Base-by-base conservation (phyloP, 2,888 invertebrate species). In the Stenoptilia bipunctidactyla region DNA sequence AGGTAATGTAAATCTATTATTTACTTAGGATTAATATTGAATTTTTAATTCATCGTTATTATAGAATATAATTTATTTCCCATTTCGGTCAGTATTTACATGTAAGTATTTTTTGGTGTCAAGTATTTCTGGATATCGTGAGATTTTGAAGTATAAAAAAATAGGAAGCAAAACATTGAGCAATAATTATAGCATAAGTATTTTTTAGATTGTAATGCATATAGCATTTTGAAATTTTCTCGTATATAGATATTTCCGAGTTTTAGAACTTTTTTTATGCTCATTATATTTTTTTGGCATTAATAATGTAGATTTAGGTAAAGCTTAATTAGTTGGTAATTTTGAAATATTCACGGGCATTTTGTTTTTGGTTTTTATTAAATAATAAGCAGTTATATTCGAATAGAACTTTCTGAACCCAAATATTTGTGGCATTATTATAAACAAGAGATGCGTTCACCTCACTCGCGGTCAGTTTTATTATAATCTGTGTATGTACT, bases 31-130 rank as follows among this genome's bases (percentile, higher is more conserved):
- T 45, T 62, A 58, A 56, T 56, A 56, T 50, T 44, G 62, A 61
- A 58, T 20, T 20, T n/a, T 20, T 20, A 20, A 20, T 20, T 50
- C 60, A 61, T 52, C 58, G 65, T 64, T 66, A 58, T n/a, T 61
- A 61, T 67, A 69, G 68, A 69, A 60, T 77, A 58, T 77, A 76
- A 76, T 74, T 83, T 79, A 79, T 83, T 79, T 77, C 79, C 72
- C 76, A 61, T 74, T 75, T 80, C 77, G 83, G 83, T 83, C 83
- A 83, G 83, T 83, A 83, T 83, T 83, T 80, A 75, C 70, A 65
- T 73, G 61, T 80, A 77, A 80, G 82, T 80, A 79, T 80, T 79
- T 73, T 70, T 64, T 20, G 20, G 3, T 60, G 53, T 64, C 58
- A 53, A 70, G 66, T 72, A 70, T 73, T 70, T 63, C 30, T 30